Evolutionary conservation across 64 coral and sea anemone genomes (phyloP).

Genomic region (Catalaphyllia jardinei): DNA sequence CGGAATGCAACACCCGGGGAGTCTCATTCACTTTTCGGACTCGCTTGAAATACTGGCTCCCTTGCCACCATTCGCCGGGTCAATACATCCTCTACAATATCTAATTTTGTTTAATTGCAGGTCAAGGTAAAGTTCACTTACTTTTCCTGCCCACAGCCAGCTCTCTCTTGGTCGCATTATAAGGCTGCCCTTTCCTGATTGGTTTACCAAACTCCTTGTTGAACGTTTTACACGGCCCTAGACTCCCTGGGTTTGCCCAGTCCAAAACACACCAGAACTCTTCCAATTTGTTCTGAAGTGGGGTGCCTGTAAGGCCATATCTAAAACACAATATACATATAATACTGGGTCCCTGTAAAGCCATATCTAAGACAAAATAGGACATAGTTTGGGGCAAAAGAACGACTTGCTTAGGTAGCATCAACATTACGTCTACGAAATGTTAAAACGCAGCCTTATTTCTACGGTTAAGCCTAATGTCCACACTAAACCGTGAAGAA

Average conservation of each 20-base stretch:
- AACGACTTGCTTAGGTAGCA: not conserved
- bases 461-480: too few relatives aligned
- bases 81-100: too few relatives aligned
- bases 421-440: not conserved
- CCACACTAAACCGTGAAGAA: too few relatives aligned
- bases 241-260: constrained; percentile 90
- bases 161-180: constrained; percentile 90
- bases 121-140: not conserved
- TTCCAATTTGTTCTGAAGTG: constrained; percentile 79
- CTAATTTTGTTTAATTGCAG: too few relatives aligned
- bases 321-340: constrained; percentile 4
- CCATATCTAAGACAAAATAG: constrained; percentile 53
- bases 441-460: too few relatives aligned
- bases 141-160: constrained; percentile 91
- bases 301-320: constrained; percentile 93
- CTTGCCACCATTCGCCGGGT: too few relatives aligned
- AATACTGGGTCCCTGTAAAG: constrained; percentile 86
- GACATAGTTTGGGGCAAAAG: not conserved
- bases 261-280: constrained; percentile 97
- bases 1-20: too few relatives aligned
- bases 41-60: too few relatives aligned
- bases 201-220: constrained; percentile 60
- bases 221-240: constrained; percentile 70
- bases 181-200: constrained; percentile 82
- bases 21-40: too few relatives aligned